Evolutionary conservation across 1,140 invertebrate species (phyloP), one percentile per base, ranked within the genome.

Genomic region (Pseudomyrmex dendroicus): DNA sequence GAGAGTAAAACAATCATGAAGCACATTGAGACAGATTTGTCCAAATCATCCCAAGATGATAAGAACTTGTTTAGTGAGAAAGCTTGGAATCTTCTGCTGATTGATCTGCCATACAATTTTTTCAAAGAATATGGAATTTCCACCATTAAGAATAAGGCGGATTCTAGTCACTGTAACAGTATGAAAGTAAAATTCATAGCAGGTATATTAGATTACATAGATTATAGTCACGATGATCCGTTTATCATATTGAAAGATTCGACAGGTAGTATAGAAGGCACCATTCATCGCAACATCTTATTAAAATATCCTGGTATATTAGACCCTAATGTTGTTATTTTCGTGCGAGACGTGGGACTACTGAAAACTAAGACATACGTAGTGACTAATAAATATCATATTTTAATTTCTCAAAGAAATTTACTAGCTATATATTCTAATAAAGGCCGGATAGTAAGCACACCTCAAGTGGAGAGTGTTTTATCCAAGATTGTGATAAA

Each of bases 61-160:
- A 92, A 92, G 73, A 92, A 90, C 70, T 56, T 93, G 4, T 92
- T 92, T 61, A 89, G 85, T 13, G 89, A 91, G 63, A 93, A 93
- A 48, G 91, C 93, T 46, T 94, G 94, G 94, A 91, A 91, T 68
- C 67, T 87, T 50, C 92, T 94, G 91, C 46, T 92, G 2, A 57
- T 92, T 54, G 93, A 94, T 85, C 73, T 94, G 12, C 92, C 93
- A 2, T 1, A 52, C 2, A 68, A 90, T 82, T 93, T 92, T 82
- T 63, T 94, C 0, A 85, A 91, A 13, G 89, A 89, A 9, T 89
- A 89, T 10, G 90, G 93, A 25, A 93, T 94, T 46, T 88, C 89
- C 2, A 89, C 61, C 5, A 78, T 93, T 5, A 94, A 93, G 64
- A 73, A 84, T 54, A 90, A 84, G 17, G 90, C 89, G 10, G 84